These are phyloP conservation scores for Turritopsis rubra DNA, from an alignment of 30 jellyfish, hydroid and myxozoan genomes.

Conservation along the genomic window DNA sequence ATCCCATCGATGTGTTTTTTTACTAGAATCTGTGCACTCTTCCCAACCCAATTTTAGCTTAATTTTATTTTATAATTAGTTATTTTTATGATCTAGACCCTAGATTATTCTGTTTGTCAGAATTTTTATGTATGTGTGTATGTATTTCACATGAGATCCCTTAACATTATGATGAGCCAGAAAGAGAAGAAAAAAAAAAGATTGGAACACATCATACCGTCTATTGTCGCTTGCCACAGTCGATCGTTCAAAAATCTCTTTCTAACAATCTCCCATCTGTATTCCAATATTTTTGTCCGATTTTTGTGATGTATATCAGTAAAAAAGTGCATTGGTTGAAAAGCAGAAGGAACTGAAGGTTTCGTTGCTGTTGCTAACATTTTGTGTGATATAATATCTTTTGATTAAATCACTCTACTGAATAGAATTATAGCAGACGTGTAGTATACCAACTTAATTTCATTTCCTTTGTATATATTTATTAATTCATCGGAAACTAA, in stretches of 20 bases:
- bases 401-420: neutral
- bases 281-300: constrained; percentile 51
- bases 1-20: no score
- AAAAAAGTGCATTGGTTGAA: neutral
- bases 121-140: no score
- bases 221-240: constrained; percentile 53
- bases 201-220: constrained; percentile 24
- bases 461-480: neutral
- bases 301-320: neutral
- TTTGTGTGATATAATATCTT: neutral
- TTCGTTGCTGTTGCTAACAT: neutral
- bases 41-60: no score
- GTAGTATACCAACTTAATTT: neutral
- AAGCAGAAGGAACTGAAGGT: neutral
- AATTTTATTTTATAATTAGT: no score
- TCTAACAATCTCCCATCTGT: constrained; percentile 55
- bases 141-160: no score
- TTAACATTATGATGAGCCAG: neutral
- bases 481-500: neutral
- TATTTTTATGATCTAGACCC: no score
- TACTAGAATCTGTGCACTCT: no score
- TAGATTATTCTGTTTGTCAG: no score
- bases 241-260: constrained; percentile 50
- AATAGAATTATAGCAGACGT: neutral
- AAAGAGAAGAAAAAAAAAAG: neutral